Conservation (phyloP, 2,797 vertebrate species). For the Pogonophryne albipinna region DNA sequence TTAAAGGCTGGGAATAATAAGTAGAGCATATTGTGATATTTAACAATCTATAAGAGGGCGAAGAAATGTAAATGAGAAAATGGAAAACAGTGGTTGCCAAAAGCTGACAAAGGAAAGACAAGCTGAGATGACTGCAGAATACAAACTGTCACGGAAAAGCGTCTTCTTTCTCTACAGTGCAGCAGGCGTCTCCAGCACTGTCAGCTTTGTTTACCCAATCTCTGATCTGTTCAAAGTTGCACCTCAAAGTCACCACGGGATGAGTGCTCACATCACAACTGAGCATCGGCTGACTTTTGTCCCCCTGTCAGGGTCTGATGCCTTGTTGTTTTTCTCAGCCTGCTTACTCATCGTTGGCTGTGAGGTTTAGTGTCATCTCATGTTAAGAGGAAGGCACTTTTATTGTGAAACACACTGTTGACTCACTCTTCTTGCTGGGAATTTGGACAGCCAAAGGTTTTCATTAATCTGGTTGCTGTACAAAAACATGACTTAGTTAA, state of each 20-base stretch:
- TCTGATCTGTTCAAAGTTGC: conserved; percentile 35
- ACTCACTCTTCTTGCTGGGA: conserved; percentile 24
- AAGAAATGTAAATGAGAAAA: conserved; percentile 13
- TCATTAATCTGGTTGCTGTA: background rate
- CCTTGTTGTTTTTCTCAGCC: conserved; percentile 18
- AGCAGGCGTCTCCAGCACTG: background rate
- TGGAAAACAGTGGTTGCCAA: conserved; percentile 10
- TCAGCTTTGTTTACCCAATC: background rate
- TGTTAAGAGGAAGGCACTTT: conserved; percentile 13
- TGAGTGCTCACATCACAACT: conserved; percentile 1
- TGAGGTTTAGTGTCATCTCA: conserved; percentile 26
- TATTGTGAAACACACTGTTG: conserved; percentile 24
- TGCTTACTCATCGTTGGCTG: conserved; percentile 35
- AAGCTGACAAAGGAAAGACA: conserved; percentile 16
- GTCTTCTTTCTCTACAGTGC: background rate
- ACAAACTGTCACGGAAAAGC: background rate
- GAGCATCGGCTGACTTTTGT: conserved; percentile 22
- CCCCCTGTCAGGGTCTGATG: background rate
- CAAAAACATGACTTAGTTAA: background rate
- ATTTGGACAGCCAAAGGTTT: conserved; percentile 13
- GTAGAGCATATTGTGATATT: conserved; percentile 40
- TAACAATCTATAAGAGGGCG: conserved; percentile 18
- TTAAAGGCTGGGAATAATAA: conserved; percentile 10
- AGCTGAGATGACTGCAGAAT: conserved; percentile 11
- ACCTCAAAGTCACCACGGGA: conserved; percentile 9